A percentile compares a stretch with the other conserved stretches of the same genome.
Conservation (phyloP, 2,113 vertebrate genomes). For the Lepisosteus osseus region DNA sequence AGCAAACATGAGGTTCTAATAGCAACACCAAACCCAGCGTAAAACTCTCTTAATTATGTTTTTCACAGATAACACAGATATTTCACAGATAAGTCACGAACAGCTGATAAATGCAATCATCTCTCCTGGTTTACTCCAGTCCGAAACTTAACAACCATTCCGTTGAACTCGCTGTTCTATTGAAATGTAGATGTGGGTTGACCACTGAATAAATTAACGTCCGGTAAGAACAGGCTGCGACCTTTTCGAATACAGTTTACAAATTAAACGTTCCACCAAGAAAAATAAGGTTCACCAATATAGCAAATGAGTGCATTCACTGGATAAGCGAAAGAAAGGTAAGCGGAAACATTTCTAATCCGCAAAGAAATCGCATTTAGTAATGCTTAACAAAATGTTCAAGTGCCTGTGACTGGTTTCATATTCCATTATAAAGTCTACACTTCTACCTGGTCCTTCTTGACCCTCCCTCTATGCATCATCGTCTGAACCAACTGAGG, state of each 20-base stretch:
- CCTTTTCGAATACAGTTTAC: conserved; percentile 52
- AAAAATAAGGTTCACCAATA: conserved; percentile 11
- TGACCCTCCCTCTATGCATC: conserved; percentile 60
- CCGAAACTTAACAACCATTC: conserved; percentile 47
- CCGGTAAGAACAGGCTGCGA: conserved; percentile 43
- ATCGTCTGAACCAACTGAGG: conserved; percentile 33
- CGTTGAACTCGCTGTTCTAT: too few species aligned
- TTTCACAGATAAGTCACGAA: background rate
- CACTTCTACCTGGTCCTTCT: conserved; percentile 31
- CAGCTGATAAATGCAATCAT: conserved; percentile 18
- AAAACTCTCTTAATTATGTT: conserved; percentile 10
- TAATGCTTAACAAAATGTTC: conserved; percentile 17
- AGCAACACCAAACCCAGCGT: conserved; percentile 11
- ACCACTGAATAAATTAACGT: conserved; percentile 42
- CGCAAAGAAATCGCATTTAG: conserved; percentile 45
- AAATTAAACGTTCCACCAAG: conserved; percentile 51
- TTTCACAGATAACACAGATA: background rate
- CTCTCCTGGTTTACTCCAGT: conserved; percentile 33
- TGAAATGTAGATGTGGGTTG: conserved; percentile 22
- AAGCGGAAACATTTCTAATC: conserved; percentile 26
- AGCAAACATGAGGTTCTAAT: background rate
- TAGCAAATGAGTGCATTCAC: too few species aligned
- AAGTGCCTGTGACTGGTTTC: conserved; percentile 26
- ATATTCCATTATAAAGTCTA: conserved; percentile 55
- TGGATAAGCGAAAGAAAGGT: conserved; percentile 16